Conservation (phyloP, 2,888 invertebrate species). For the Amphipoea lucens region DNA sequence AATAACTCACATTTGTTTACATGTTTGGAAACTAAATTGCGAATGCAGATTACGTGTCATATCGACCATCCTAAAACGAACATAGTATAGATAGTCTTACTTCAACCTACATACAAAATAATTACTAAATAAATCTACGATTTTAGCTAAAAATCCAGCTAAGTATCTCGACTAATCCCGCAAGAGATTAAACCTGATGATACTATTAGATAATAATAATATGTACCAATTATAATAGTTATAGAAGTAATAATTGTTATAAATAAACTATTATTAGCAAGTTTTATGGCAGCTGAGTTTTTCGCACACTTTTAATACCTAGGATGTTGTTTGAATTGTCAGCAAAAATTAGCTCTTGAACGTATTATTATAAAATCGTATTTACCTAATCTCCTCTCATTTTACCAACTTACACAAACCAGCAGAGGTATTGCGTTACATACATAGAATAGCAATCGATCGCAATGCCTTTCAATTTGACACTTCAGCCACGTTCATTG, state of each 20-base stretch:
- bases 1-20: too few species aligned
- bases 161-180: conserved; percentile 57
- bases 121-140: background rate
- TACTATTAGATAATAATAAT: conserved; percentile 24
- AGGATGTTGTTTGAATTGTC: conserved; percentile 10
- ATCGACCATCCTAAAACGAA: background rate
- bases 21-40: too few species aligned
- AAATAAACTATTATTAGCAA: conserved; percentile 25
- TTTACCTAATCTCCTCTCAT: too few species aligned
- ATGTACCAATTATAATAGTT: conserved; percentile 34
- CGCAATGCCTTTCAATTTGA: too few species aligned
- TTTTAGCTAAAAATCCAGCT: background rate
- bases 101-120: background rate
- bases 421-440: too few species aligned
- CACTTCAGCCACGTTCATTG: too few species aligned
- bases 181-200: conserved; percentile 52
- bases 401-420: too few species aligned
- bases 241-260: conserved; percentile 30
- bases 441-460: too few species aligned
- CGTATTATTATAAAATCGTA: background rate
- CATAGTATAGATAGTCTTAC: background rate
- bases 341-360: conserved; percentile 25
- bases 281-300: conserved; percentile 47
- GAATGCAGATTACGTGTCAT: background rate
- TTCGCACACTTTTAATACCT: conserved; percentile 40